These are phyloP conservation scores for Nephrotoma appendiculata DNA, from an alignment of 2,888 invertebrate genomes.

Conservation along the genomic window DNA sequence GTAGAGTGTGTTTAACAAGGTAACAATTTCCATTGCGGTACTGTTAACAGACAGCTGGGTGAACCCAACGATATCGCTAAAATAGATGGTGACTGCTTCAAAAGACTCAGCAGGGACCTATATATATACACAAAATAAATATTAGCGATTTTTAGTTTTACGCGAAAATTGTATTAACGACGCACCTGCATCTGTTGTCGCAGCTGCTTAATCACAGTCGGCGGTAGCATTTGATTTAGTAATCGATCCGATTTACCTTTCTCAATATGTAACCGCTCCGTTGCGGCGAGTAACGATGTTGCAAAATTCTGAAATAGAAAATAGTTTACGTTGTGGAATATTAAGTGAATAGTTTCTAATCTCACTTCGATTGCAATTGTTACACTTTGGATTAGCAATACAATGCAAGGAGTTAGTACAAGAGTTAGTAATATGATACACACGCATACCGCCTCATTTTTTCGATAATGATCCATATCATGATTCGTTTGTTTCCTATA, in stretches of 20 bases:
- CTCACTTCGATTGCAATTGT: conserved; percentile 40
- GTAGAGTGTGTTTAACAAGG: conserved; percentile 58
- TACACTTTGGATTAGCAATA: conserved; percentile 37
- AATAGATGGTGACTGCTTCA: conserved; percentile 53
- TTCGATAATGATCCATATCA: conserved; percentile 35
- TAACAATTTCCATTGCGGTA: conserved; percentile 48
- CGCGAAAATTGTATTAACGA: no score
- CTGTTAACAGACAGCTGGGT: conserved; percentile 46
- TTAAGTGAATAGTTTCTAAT: neutral
- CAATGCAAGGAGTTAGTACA: conserved; percentile 37
- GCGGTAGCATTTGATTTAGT: conserved; percentile 41
- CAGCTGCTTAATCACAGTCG: conserved; percentile 38
- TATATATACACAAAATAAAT: neutral
- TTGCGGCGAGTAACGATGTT: conserved; percentile 35
- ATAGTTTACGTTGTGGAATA: neutral
- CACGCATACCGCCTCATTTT: conserved; percentile 34
- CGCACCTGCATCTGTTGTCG: conserved; percentile 35
- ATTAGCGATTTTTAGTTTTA: neutral
- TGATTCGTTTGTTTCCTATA: conserved; percentile 31
- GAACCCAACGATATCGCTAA: conserved; percentile 56
- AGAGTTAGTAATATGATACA: conserved; percentile 35
- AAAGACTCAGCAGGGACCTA: conserved; percentile 47
- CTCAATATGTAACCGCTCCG: conserved; percentile 36
- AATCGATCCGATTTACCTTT: conserved; percentile 43
- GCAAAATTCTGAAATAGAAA: conserved; percentile 32